Conservation (phyloP, 2,113 vertebrate species). For the Arizona elegans region DNA sequence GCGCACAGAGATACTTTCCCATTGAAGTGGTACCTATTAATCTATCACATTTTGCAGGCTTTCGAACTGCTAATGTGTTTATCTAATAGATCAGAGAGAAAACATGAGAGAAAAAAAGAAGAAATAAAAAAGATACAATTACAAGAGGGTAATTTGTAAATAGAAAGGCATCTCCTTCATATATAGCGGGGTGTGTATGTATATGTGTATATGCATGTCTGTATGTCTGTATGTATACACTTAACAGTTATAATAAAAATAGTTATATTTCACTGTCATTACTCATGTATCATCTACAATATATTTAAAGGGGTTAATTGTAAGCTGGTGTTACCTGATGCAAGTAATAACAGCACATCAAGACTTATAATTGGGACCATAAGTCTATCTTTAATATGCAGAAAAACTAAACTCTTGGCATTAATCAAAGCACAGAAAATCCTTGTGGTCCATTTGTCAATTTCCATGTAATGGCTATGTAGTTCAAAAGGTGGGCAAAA, state of each 20-base stretch:
- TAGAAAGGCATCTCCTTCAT: neutral
- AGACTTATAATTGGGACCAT: neutral
- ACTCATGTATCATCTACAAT: neutral
- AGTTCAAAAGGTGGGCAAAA: neutral
- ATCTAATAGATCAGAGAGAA: neutral
- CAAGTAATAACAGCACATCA: neutral
- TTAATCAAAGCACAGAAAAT: neutral
- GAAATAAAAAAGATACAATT: neutral
- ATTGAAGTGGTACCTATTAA: neutral
- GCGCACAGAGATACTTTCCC: neutral
- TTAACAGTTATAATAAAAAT: neutral
- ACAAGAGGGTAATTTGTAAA: neutral
- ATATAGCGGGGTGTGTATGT: neutral
- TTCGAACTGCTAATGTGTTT: neutral
- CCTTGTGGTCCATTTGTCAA: neutral
- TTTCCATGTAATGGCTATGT: neutral
- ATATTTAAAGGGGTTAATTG: neutral
- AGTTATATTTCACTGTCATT: neutral
- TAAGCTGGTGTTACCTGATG: neutral
- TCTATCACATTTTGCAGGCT: neutral
- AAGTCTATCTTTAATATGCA: neutral
- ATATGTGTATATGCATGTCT: neutral
- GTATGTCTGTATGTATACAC: neutral
- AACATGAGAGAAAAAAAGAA: neutral
- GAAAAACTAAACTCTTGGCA: neutral